These are phyloP conservation scores for Centropristis striata DNA, from an alignment of 2,113 vertebrate species.

Conservation along the genomic window DNA sequence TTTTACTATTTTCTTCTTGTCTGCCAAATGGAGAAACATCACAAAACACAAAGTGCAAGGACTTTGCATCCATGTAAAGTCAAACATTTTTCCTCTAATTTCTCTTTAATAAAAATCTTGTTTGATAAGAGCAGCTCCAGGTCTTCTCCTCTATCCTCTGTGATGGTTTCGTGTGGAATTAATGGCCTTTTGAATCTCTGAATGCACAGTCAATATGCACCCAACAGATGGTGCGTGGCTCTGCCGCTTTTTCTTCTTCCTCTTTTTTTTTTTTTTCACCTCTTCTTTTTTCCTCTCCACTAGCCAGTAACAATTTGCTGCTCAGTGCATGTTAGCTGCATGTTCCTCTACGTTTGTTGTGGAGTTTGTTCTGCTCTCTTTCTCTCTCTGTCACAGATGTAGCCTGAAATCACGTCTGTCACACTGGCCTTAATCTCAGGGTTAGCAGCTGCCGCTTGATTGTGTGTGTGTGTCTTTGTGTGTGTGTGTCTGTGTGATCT, in stretches of 20 bases:
- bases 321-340: conserved; percentile 53
- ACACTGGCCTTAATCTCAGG: conserved; percentile 80
- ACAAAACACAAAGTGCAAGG: conserved; percentile 10
- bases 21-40: conserved; percentile 7
- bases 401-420: conserved; percentile 78
- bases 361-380: conserved; percentile 68
- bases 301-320: conserved; percentile 61
- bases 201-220: conserved; percentile 63
- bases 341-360: conserved; percentile 52
- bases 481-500: conserved; percentile 27
- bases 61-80: conserved; percentile 8
- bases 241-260: conserved; percentile 49
- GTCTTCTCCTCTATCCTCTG: conserved; percentile 2
- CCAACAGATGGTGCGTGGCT: conserved; percentile 76
- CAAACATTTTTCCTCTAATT: conserved; percentile 12
- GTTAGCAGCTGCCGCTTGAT: conserved; percentile 73
- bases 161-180: conserved; percentile 35
- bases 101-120: conserved; percentile 40
- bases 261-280: conserved; percentile 11
- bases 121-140: conserved; percentile 31
- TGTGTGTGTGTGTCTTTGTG: conserved; percentile 27
- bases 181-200: conserved; percentile 59
- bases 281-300: conserved; percentile 46
- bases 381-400: conserved; percentile 76
- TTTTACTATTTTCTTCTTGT: conserved; percentile 42